A percentile compares a stretch with the other conserved stretches of the same genome.
phyloP scores from a whole-genome alignment of 2,113 vertebrate species.

The Trochalopteron elliotii region DNA sequence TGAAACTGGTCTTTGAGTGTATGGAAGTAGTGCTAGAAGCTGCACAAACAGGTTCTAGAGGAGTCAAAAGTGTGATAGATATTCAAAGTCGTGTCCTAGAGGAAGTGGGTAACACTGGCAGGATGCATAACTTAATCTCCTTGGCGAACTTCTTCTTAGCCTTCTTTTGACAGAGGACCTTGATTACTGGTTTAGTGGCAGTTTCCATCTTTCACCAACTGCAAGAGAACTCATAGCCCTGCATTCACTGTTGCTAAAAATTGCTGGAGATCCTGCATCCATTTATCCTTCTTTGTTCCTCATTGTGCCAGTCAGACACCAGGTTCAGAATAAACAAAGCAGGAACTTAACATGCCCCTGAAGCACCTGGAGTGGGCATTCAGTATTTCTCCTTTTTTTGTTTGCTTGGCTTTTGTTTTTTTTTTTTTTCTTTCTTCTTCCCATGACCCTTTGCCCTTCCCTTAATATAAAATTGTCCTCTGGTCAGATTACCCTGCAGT shows the following conservation, averaged over 20 bases:
- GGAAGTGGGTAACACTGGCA: not conserved
- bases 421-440: conserved; percentile 24
- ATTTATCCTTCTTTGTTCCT: conserved; percentile 43
- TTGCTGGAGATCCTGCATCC: conserved; percentile 38
- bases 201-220: conserved; percentile 30
- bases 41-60: conserved; percentile 1
- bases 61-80: not conserved
- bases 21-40: conserved; percentile 17
- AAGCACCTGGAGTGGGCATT: conserved; percentile 28
- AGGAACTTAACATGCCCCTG: conserved; percentile 4
- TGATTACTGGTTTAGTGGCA: conserved; percentile 38
- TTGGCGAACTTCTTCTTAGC: conserved; percentile 44
- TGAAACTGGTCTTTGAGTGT: not conserved
- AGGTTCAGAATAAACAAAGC: not conserved
- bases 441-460: conserved; percentile 32
- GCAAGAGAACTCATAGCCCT: conserved; percentile 14
- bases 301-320: conserved; percentile 46
- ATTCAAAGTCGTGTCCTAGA: conserved; percentile 9
- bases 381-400: not conserved
- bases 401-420: not conserved
- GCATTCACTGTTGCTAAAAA: conserved; percentile 16
- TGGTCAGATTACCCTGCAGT: conserved; percentile 47
- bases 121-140: conserved; percentile 7
- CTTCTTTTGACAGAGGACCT: conserved; percentile 27
- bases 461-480: conserved; percentile 27